Evolutionary conservation across 2,888 invertebrate genomes (phyloP).

Genomic region (Drosophila diplacantha): DNA sequence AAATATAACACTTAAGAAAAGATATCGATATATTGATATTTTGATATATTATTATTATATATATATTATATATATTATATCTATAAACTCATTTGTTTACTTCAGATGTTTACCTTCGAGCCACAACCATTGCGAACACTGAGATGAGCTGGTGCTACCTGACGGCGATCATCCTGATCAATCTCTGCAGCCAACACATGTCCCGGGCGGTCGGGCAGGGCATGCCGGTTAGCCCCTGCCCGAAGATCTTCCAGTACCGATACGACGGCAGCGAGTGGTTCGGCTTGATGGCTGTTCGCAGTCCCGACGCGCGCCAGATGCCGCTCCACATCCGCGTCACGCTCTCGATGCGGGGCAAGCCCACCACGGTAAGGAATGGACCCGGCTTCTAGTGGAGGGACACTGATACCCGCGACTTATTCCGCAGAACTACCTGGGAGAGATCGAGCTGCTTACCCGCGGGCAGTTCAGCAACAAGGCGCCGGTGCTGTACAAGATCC

Average conservation of each 20-base stretch:
- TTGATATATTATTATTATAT: too few species aligned
- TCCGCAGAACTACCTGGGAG: constrained; percentile 81
- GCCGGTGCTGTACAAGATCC: constrained; percentile 79
- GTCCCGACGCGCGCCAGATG: constrained; percentile 63
- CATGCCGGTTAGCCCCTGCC: constrained; percentile 75
- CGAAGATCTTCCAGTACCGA: constrained; percentile 77
- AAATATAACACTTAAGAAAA: too few species aligned
- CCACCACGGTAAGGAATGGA: constrained; percentile 70
- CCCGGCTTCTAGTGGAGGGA: not conserved
- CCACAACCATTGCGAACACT: constrained; percentile 1
- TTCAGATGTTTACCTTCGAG: constrained; percentile 5
- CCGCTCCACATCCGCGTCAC: constrained; percentile 71
- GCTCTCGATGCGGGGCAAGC: constrained; percentile 75
- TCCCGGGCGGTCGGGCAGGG: constrained; percentile 64
- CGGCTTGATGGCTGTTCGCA: constrained; percentile 77
- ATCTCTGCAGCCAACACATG: constrained; percentile 56
- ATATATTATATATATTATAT: too few species aligned
- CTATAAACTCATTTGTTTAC: too few species aligned
- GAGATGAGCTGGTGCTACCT: constrained; percentile 51
- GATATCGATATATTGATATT: too few species aligned
- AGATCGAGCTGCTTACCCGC: constrained; percentile 79
- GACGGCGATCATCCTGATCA: constrained; percentile 48
- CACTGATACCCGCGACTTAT: not conserved
- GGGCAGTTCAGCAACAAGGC: constrained; percentile 73
- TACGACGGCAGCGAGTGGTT: constrained; percentile 77